phyloP scores from a whole-genome alignment of 2,797 vertebrate genomes.

The Labroides dimidiatus region DNA sequence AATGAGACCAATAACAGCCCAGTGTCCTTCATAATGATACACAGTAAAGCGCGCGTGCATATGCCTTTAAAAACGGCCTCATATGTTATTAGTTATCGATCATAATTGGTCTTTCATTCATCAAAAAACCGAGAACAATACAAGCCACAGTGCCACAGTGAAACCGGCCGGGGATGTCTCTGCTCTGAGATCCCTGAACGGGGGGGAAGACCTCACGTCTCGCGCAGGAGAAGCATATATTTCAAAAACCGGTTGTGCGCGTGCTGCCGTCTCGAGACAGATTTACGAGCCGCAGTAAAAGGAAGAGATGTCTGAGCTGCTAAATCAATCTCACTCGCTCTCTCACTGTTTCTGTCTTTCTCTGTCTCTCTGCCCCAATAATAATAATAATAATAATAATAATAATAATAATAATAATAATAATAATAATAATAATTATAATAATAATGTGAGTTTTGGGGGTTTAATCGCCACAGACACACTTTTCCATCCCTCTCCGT shows the following conservation, averaged over 20 bases:
- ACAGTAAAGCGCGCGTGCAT: background rate
- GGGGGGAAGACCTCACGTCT: conserved; percentile 60
- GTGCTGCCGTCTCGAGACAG: conserved; percentile 85
- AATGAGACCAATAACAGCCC: background rate
- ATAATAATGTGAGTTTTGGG: background rate
- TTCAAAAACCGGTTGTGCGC: conserved; percentile 74
- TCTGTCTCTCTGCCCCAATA: background rate
- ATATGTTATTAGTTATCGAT: conserved; percentile 4
- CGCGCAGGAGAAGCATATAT: conserved; percentile 62
- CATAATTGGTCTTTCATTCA: conserved; percentile 4
- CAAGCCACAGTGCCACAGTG: background rate
- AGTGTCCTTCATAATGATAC: background rate
- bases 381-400: conserved; percentile 16
- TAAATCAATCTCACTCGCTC: conserved; percentile 88
- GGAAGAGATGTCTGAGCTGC: conserved; percentile 80
- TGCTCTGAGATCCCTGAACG: conserved; percentile 36
- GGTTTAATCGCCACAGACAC: conserved; percentile 1
- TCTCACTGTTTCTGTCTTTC: conserved; percentile 2
- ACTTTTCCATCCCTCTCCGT: conserved; percentile 40
- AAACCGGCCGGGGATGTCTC: conserved; percentile 41
- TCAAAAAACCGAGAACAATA: background rate
- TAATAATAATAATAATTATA: conserved; percentile 9
- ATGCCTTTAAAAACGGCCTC: background rate
- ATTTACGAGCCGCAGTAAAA: conserved; percentile 94
- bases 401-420: conserved; percentile 8